Conservation (phyloP, 2,888 invertebrate species). For the Drosophila percnosoma region DNA sequence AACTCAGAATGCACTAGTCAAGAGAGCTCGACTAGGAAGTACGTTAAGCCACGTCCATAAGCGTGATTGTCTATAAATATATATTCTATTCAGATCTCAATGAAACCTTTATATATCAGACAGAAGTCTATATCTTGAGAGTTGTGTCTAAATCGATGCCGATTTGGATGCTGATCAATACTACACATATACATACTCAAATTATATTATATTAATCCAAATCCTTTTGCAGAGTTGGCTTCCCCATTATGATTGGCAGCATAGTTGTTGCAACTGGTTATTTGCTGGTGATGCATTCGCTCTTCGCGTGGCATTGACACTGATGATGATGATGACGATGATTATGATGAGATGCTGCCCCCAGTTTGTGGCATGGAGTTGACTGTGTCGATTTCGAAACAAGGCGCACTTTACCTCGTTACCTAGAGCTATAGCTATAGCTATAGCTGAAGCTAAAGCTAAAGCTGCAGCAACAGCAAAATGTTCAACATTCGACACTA, state of each 20-base stretch:
- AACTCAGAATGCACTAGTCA: too few relatives aligned
- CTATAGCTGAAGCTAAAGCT: background rate
- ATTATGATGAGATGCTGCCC: conserved; percentile 64
- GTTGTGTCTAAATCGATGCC: background rate
- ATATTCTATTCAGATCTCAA: too few relatives aligned
- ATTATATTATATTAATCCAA: background rate
- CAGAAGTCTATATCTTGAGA: too few relatives aligned
- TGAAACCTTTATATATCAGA: too few relatives aligned
- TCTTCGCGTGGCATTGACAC: conserved; percentile 88
- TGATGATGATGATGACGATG: conserved; percentile 77
- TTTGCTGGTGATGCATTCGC: conserved; percentile 89
- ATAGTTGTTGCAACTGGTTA: conserved; percentile 89
- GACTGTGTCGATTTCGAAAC: conserved; percentile 66
- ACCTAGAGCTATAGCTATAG: conserved; percentile 49
- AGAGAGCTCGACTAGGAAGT: too few relatives aligned
- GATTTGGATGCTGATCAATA: too few relatives aligned
- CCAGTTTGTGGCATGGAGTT: conserved; percentile 43
- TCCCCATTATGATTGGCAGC: conserved; percentile 93
- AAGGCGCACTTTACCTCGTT: conserved; percentile 81
- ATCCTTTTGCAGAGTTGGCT: conserved; percentile 87
- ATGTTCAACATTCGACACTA: conserved; percentile 56
- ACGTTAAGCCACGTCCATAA: too few relatives aligned
- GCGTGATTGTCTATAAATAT: too few relatives aligned
- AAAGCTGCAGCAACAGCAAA: conserved; percentile 45
- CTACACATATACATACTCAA: too few relatives aligned